A percentile compares a stretch with the other conserved stretches of the same genome.
phyloP scores from a whole-genome alignment of 2,888 invertebrate species.

The Chromoteleia sp. region DNA sequence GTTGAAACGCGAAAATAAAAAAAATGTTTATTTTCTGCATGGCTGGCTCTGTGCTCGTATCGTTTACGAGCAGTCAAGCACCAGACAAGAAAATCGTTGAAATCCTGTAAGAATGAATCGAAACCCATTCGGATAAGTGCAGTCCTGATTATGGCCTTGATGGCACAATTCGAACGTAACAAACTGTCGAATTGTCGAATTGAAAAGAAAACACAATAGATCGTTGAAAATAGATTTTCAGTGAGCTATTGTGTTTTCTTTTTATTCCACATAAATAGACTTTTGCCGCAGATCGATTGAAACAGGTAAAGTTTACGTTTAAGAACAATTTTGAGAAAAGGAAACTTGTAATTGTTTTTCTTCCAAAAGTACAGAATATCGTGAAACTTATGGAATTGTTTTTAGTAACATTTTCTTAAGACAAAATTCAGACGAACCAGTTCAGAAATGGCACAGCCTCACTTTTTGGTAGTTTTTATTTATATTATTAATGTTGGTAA shows the following conservation, averaged over 20 bases:
- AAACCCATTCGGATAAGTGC: constrained; percentile 36
- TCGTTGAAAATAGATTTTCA: constrained; percentile 18
- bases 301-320: too few relatives aligned
- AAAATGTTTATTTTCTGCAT: constrained; percentile 47
- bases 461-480: too few relatives aligned
- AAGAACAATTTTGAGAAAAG: too few relatives aligned
- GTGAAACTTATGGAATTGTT: too few relatives aligned
- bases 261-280: neutral
- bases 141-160: constrained; percentile 24
- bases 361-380: too few relatives aligned
- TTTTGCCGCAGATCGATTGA: neutral
- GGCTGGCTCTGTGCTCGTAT: constrained; percentile 32
- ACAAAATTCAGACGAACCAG: too few relatives aligned
- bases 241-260: neutral
- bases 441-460: too few relatives aligned
- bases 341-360: too few relatives aligned
- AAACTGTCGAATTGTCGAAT: neutral
- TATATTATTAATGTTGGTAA: too few relatives aligned
- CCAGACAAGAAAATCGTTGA: constrained; percentile 58
- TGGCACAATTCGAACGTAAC: constrained; percentile 22
- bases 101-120: constrained; percentile 57
- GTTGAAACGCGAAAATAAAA: constrained; percentile 30
- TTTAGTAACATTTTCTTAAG: too few relatives aligned
- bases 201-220: too few relatives aligned
- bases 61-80: constrained; percentile 55